Evolutionary conservation across 1,140 invertebrate species (phyloP), one percentile per base, ranked within the genome.

Genomic region (Archegozetes longisetosus): DNA sequence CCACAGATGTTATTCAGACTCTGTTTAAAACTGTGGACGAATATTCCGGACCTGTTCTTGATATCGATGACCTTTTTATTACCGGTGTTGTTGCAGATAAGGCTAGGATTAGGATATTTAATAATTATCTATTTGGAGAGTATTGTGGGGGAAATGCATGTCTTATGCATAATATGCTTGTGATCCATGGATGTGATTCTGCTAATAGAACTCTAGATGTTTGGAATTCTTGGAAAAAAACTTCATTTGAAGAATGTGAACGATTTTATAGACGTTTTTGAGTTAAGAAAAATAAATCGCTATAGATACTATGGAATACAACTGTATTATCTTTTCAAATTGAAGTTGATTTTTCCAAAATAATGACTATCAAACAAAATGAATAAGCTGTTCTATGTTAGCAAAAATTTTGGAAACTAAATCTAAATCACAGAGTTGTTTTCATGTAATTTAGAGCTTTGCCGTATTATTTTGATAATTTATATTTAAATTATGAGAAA

Each of bases 1-100:
- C 0, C 73, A 76, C 61, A 75, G 77, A 20, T 91, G 89, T 76
- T 87, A 87, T 3, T 79, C 82, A 61, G 91, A 90, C 73, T 71
- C 90, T 55, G 32, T 40, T 40, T 6, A 6, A 40, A 9, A 40
- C 32, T 17, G 17, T 40, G 6, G 32, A 40, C 17, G 6, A 40
- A 40, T 40, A 40, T 40, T 87, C 86, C 0, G 88, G 87, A 17
- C 86, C 85, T 14, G 84, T 82, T 1, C 20, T 54, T 1, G 47
- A 61, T 29, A 55, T 61, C 23, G 60, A 61, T 26, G 60, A 61
- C 58, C 25, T 58, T 3, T 61, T 51, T 22, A 26, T 61, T 2
- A 61, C 53, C 23, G 60, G 60, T 1, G 48, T 61, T 48, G 54
- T 61, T 17, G 60, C 60, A 20, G 54, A 40, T 9, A 6, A 17